Evolutionary conservation across 2,888 invertebrate genomes (phyloP).

Genomic region (Agelastica alni): DNA sequence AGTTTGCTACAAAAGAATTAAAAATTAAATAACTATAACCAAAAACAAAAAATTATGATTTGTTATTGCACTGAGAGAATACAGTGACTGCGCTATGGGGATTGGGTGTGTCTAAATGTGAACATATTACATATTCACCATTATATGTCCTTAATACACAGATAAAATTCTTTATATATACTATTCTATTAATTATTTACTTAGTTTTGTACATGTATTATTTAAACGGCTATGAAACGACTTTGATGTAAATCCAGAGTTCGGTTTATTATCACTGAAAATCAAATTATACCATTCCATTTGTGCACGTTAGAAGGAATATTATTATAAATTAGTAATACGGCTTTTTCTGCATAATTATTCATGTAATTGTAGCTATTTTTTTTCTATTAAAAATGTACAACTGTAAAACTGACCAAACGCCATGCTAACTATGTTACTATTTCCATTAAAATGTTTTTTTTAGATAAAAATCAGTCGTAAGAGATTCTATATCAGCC

Average conservation of each 20-base stretch:
- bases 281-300: too few relatives aligned
- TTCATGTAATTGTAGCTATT: too few relatives aligned
- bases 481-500: too few relatives aligned
- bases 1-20: constrained; percentile 13
- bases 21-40: constrained; percentile 20
- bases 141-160: constrained; percentile 21
- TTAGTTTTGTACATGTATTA: constrained; percentile 47
- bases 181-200: constrained; percentile 23
- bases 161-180: constrained; percentile 25
- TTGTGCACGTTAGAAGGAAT: too few relatives aligned
- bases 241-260: constrained; percentile 44
- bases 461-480: too few relatives aligned
- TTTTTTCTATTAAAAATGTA: too few relatives aligned
- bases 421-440: too few relatives aligned
- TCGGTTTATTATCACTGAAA: too few relatives aligned
- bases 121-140: constrained; percentile 12
- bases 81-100: constrained; percentile 40
- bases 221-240: constrained; percentile 42
- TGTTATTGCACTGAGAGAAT: constrained; percentile 49
- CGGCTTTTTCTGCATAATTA: too few relatives aligned
- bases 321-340: too few relatives aligned
- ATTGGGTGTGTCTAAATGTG: constrained; percentile 7
- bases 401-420: too few relatives aligned
- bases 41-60: constrained; percentile 28
- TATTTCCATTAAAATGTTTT: too few relatives aligned